A percentile compares a stretch with the other conserved stretches of the same genome.
Conservation (phyloP, 1,140 invertebrate species). For the Tetramorium parvispinum region DNA sequence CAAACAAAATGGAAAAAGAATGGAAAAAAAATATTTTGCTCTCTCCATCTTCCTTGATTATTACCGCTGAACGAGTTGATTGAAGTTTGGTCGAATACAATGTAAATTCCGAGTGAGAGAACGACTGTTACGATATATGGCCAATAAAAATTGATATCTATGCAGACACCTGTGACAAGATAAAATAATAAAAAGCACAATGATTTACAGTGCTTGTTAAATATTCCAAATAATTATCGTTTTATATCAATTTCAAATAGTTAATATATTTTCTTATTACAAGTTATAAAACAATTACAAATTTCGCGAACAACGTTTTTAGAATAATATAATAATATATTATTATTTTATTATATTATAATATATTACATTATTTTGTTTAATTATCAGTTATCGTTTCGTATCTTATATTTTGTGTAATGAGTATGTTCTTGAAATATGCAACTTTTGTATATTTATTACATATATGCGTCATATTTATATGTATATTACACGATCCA, state of each 20-base stretch:
- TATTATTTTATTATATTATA: background rate
- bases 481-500: background rate
- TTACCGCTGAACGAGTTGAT: conserved; percentile 2
- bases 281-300: background rate
- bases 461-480: background rate
- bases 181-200: background rate
- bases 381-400: background rate
- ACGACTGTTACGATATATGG: background rate
- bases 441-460: background rate
- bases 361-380: background rate
- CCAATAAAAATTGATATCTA: background rate
- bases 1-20: conserved; percentile 24
- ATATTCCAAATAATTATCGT: background rate
- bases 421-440: background rate
- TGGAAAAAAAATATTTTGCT: conserved; percentile 15
- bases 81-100: background rate
- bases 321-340: background rate
- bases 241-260: background rate
- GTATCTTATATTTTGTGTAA: background rate
- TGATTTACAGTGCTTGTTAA: background rate
- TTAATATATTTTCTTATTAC: background rate
- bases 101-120: background rate
- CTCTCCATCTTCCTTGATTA: conserved; percentile 16
- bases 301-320: background rate
- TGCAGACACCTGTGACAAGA: background rate